Base-by-base conservation (phyloP, 2,113 vertebrate species). In the Atractosteus spatula region DNA sequence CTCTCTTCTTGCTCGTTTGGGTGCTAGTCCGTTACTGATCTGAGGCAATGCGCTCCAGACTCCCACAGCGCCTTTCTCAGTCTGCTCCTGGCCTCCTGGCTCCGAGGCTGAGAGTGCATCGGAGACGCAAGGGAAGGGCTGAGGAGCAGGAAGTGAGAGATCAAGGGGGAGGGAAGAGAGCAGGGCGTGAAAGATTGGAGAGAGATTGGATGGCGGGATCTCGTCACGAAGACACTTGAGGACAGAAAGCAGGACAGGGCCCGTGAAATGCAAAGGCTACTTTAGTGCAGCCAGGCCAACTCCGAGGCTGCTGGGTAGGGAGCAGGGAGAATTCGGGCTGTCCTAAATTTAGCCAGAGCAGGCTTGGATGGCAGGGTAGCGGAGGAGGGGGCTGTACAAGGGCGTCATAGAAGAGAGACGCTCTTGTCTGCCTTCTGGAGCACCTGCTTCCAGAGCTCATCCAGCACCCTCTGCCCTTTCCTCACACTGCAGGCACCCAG, bases 391-490 rank as follows among this genome's bases (percentile, higher is more conserved):
- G n/a, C 1, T 16, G 47, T 51, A 7, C 5, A 51, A 51, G 47
- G 70, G 74, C 73, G 29, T 29, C 29, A 29, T 43, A 41, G 55
- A 8, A 11, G 10, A 68, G 75, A 72, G 68, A 75, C 41, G 75
- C 68, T 51, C 47, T 10, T 7, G 10, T 51, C 5, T 74, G 85
- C 81, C 71, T 72, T 82, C 80, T 17, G 68, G 75, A 84, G 77
- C 90, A 91, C 88, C 90, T 91, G 90, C 83, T 87, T 73, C 72
- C 77, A 83, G 62, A 74, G 70, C 44, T 90, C 89, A 83, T 81
- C 57, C 76, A 41, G 62, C 79, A 67, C 69, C 71, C 64, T 66
- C 68, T 62, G 61, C 17, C 71, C 57, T 76, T 51, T 84, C 80
- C 74, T 29, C 81, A 80, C 83, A 43, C 77, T 57, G 57, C 59